These are phyloP conservation scores for Thelaira solivaga DNA, from an alignment of 2,888 invertebrate species.

Conservation along the genomic window DNA sequence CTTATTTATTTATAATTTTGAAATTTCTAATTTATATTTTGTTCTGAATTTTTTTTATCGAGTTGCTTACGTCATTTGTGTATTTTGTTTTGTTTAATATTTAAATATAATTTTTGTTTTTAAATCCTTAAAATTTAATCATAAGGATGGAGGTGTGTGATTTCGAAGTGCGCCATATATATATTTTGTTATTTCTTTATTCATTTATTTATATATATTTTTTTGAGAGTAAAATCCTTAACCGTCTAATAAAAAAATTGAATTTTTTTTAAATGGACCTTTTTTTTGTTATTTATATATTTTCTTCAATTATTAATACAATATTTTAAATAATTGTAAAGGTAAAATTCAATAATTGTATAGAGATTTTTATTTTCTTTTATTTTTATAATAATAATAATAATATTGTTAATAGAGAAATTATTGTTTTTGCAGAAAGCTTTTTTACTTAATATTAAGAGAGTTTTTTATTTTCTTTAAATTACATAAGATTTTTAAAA, in stretches of 20 bases:
- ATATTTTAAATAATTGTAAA: slow-evolving; percentile 61
- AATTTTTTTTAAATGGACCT: slow-evolving; percentile 68
- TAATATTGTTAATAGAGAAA: slow-evolving; percentile 68
- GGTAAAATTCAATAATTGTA: slow-evolving; percentile 61
- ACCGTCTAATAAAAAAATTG: slow-evolving; percentile 69
- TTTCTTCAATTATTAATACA: slow-evolving; percentile 65
- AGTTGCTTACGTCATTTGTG: slow-evolving; percentile 19
- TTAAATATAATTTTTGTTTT: slow-evolving; percentile 28
- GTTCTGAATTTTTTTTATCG: slow-evolving; percentile 54
- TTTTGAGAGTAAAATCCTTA: slow-evolving; percentile 66
- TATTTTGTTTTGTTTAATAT: slow-evolving; percentile 21
- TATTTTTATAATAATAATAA: too few relatives aligned
- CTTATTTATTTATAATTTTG: slow-evolving; percentile 38
- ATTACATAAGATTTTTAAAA: slow-evolving; percentile 56
- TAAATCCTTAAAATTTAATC: slow-evolving; percentile 68
- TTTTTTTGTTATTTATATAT: slow-evolving; percentile 39
- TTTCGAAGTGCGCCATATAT: slow-evolving; percentile 64
- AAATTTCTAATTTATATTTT: slow-evolving; percentile 12
- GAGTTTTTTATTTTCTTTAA: slow-evolving; percentile 9
- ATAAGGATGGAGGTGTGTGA: slow-evolving; percentile 69
- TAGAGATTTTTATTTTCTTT: slow-evolving; percentile 45
- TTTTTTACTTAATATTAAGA: slow-evolving; percentile 59
- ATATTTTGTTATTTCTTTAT: slow-evolving; percentile 57
- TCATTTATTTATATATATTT: slow-evolving; percentile 15
- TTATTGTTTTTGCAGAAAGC: slow-evolving; percentile 69